These are phyloP conservation scores for Antennarius maculatus DNA, from an alignment of 2,797 vertebrate species.

Conservation along the genomic window DNA sequence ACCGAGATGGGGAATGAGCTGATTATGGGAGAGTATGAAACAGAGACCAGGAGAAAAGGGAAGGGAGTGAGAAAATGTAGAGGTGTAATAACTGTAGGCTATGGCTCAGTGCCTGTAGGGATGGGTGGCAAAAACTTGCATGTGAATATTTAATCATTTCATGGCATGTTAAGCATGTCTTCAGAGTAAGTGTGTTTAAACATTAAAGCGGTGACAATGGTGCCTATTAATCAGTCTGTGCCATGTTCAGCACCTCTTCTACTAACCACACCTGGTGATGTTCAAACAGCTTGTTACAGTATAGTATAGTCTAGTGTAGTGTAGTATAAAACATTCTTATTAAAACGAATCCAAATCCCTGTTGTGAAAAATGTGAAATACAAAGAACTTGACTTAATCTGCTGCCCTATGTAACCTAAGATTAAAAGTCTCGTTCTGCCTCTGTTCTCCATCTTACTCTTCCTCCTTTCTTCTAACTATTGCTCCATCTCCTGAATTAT, in stretches of 20 bases:
- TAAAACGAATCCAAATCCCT: not conserved
- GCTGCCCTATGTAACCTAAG: not conserved
- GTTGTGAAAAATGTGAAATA: not conserved
- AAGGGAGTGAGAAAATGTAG: slow-evolving; percentile 18
- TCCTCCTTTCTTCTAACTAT: slow-evolving; percentile 6
- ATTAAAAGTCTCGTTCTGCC: not conserved
- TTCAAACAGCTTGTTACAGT: not conserved
- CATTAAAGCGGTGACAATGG: slow-evolving; percentile 19
- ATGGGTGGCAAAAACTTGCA: slow-evolving; percentile 30
- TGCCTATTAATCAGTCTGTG: not conserved
- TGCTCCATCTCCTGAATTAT: slow-evolving; percentile 11
- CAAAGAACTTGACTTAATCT: not conserved
- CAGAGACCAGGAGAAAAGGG: slow-evolving; percentile 10
- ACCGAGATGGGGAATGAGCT: slow-evolving; percentile 12
- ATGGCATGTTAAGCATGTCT: slow-evolving; percentile 31
- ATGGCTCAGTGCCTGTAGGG: slow-evolving; percentile 36
- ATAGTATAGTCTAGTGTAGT: too few relatives aligned
- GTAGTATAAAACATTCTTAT: too few relatives aligned
- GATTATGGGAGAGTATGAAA: slow-evolving; percentile 24
- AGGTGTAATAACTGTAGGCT: slow-evolving; percentile 40
- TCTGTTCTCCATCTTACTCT: not conserved
- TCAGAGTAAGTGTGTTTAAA: slow-evolving; percentile 34
- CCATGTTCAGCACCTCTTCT: not conserved
- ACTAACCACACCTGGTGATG: not conserved
- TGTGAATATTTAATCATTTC: slow-evolving; percentile 51